Evolutionary conservation across 23 tunicate species (phyloP).

Genomic region (Trididemnum clinides): DNA sequence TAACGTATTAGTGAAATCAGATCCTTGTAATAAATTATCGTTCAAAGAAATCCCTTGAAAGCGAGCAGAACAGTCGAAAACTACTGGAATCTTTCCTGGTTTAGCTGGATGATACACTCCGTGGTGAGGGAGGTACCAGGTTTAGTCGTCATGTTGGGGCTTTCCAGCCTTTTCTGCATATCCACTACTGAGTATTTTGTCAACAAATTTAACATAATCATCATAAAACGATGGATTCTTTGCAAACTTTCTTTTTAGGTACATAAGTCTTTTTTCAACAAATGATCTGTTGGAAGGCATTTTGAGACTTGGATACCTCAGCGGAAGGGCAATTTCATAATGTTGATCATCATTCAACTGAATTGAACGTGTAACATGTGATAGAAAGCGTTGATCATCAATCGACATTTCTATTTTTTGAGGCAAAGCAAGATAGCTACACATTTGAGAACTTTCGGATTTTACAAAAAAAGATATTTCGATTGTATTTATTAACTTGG

Average conservation of each 20-base stretch:
- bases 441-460: too few species aligned
- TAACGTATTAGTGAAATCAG: conserved; percentile 14
- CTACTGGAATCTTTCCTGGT: conserved; percentile 45
- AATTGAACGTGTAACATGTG: too few species aligned
- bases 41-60: conserved; percentile 35
- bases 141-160: not conserved
- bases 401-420: too few species aligned
- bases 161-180: conserved; percentile 43
- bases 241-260: conserved; percentile 12
- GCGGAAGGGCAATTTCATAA: too few species aligned
- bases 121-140: conserved; percentile 56
- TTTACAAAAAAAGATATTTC: too few species aligned
- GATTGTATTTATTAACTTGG: too few species aligned
- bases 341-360: too few species aligned
- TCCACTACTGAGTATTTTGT: conserved; percentile 37
- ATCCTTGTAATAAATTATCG: not conserved
- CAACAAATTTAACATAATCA: conserved; percentile 15
- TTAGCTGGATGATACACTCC: conserved; percentile 53
- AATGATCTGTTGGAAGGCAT: too few species aligned
- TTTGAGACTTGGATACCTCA: too few species aligned
- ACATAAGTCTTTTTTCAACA: conserved; percentile 44
- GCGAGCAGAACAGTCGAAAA: conserved; percentile 52
- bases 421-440: too few species aligned
- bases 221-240: conserved; percentile 10
- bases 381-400: too few species aligned